phyloP scores from a whole-genome alignment of 2,888 invertebrate species.

The Metallyticus violacea region DNA sequence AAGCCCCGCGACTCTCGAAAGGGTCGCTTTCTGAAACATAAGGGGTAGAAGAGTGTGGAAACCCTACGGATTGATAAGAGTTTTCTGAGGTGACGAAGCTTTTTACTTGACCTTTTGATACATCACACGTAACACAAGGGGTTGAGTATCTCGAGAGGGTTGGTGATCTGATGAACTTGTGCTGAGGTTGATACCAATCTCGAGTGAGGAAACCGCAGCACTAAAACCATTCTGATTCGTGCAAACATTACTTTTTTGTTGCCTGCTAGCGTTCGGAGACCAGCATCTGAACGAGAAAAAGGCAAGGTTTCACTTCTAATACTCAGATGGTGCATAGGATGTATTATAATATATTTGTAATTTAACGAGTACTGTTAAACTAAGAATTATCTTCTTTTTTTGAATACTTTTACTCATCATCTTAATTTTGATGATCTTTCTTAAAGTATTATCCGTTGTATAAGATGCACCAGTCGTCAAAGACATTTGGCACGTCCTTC shows the following conservation, averaged over 20 bases:
- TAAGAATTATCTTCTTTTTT: too few species aligned
- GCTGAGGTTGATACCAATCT: not conserved
- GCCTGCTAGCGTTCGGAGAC: too few species aligned
- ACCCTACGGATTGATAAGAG: not conserved
- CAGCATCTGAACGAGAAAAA: too few species aligned
- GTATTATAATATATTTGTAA: too few species aligned
- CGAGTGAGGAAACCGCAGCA: not conserved
- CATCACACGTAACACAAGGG: not conserved
- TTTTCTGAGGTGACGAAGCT: not conserved
- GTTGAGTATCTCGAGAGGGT: not conserved
- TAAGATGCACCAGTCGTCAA: too few species aligned
- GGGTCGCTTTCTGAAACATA: not conserved
- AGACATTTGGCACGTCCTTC: too few species aligned
- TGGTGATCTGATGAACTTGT: not conserved
- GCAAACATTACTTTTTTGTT: not conserved
- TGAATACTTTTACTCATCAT: too few species aligned
- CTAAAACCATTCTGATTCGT: not conserved
- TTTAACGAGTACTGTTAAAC: too few species aligned
- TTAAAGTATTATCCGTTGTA: too few species aligned
- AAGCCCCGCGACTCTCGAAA: not conserved
- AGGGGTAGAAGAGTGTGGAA: not conserved
- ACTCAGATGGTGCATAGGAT: too few species aligned
- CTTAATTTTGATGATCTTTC: too few species aligned
- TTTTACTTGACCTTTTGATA: not conserved
- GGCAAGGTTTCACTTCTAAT: too few species aligned